These are phyloP conservation scores for Agrilus cyanescens DNA, from an alignment of 2,888 invertebrate species.

Conservation along the genomic window DNA sequence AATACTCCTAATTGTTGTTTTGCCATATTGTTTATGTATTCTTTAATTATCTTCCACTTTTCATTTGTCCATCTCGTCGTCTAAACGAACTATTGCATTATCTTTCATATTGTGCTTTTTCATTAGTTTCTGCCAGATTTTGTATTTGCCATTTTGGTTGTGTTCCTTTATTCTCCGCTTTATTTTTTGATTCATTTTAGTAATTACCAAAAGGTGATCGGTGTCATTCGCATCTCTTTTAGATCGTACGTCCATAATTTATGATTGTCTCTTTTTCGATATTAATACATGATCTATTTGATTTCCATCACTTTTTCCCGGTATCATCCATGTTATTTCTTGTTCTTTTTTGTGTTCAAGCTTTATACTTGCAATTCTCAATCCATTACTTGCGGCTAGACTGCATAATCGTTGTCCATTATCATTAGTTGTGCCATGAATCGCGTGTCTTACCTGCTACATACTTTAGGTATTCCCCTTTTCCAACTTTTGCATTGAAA, in stretches of 20 bases:
- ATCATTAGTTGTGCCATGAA: slow-evolving; percentile 7
- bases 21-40: background rate
- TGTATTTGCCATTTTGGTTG: slow-evolving; percentile 5
- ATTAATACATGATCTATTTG: slow-evolving; percentile 10
- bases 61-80: background rate
- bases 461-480: slow-evolving; percentile 4
- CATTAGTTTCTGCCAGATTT: slow-evolving; percentile 1
- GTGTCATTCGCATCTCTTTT: slow-evolving; percentile 8
- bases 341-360: slow-evolving; percentile 8
- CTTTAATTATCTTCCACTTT: background rate
- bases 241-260: slow-evolving; percentile 6
- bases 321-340: slow-evolving; percentile 7
- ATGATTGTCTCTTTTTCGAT: slow-evolving; percentile 3
- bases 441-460: slow-evolving; percentile 9
- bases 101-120: slow-evolving; percentile 1
- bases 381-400: slow-evolving; percentile 6
- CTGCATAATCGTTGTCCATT: slow-evolving; percentile 8
- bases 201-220: slow-evolving; percentile 5
- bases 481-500: slow-evolving; percentile 8
- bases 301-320: slow-evolving; percentile 4
- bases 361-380: slow-evolving; percentile 7
- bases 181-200: slow-evolving; percentile 1
- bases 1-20: background rate
- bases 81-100: background rate
- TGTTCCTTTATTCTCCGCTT: background rate